These are phyloP conservation scores for Ophion ellenae DNA, from an alignment of 2,888 invertebrate genomes.

Conservation along the genomic window DNA sequence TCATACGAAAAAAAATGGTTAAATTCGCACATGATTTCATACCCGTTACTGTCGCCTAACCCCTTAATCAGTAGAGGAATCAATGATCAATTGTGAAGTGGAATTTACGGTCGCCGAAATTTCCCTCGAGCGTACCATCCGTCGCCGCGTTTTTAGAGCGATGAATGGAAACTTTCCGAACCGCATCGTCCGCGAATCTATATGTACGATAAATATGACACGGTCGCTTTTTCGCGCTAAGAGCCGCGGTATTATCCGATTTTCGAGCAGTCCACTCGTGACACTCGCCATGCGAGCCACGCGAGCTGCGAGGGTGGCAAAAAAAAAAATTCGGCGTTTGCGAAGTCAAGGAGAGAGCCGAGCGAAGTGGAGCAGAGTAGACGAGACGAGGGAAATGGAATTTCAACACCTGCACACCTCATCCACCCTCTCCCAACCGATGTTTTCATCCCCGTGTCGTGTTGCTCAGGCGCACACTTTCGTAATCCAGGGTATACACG, in stretches of 20 bases:
- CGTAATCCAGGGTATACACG: conserved; percentile 14
- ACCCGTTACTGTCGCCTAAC: no score
- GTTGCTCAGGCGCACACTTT: conserved; percentile 62
- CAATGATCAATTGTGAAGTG: no score
- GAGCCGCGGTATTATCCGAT: conserved; percentile 59
- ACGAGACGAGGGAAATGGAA: conserved; percentile 77
- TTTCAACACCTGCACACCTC: conserved; percentile 76
- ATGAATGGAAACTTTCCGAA: conserved; percentile 13
- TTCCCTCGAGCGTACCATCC: conserved; percentile 15
- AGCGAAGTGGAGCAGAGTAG: conserved; percentile 32
- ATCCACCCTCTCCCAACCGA: conserved; percentile 50
- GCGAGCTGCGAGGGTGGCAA: conserved; percentile 69
- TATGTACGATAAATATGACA: conserved; percentile 22
- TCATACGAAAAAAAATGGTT: no score
- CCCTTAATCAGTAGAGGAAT: no score
- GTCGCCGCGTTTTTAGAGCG: conserved; percentile 7
- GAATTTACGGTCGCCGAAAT: conserved; percentile 20
- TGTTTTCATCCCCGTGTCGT: conserved; percentile 58
- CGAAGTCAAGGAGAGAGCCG: not conserved
- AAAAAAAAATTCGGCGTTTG: conserved; percentile 71
- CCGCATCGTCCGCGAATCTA: not conserved
- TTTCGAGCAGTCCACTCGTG: conserved; percentile 68
- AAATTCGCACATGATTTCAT: no score
- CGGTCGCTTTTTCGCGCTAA: conserved; percentile 32
- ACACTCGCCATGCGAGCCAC: conserved; percentile 58